Evolutionary conservation across 2,113 vertebrate species (phyloP), one percentile per base, ranked within the genome.

Genomic region (Anguilla rostrata): DNA sequence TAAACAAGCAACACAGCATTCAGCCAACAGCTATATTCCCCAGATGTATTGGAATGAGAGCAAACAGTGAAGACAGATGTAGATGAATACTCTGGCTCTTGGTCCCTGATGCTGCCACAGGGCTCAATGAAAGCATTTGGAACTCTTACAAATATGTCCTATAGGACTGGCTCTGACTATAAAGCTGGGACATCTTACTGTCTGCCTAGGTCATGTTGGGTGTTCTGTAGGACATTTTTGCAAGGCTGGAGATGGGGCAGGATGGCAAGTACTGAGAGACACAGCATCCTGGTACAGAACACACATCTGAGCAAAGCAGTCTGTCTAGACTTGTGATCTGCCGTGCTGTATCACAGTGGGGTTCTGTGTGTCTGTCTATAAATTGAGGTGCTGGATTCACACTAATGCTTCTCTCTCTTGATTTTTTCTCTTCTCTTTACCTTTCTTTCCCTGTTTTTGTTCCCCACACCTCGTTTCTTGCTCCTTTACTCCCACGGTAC

Each of bases 281-380:
- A 16, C 34, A 56, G 56, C 9, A 5, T 75, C 29, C 39, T 5
- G 8, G 66, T 39, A 22, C 60, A 53, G 49, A 53, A 84, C 60
- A 84, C 57, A 84, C 6, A 75, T n/a, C n/a, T 75, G 29, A 41
- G 46, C 6, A 22, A 34, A 49, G 41, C 5, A 5, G 46, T 82
- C 5, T 16, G 18, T 41, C 43, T 20, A 29, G 43, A 16, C 26
- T 34, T 5, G 14, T 15, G 8, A 3, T 14, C n/a, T 53, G 46
- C n/a, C 43, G 53, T 82, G 88, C 84, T 88, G 88, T 83, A 87
- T 88, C 88, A 87, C 85, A 86, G 83, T 84, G 66, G 80, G 63
- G 43, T 14, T 56, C 18, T 7, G 81, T 63, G 29, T 84, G 16
- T 66, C 26, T 84, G 66, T 15, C 26, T 84, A n/a, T 82, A 7